Percentiles rank a stretch among this genome's conserved stretches.
phyloP scores from a whole-genome alignment of 2,797 vertebrate species.

The Semotilus atromaculatus region DNA sequence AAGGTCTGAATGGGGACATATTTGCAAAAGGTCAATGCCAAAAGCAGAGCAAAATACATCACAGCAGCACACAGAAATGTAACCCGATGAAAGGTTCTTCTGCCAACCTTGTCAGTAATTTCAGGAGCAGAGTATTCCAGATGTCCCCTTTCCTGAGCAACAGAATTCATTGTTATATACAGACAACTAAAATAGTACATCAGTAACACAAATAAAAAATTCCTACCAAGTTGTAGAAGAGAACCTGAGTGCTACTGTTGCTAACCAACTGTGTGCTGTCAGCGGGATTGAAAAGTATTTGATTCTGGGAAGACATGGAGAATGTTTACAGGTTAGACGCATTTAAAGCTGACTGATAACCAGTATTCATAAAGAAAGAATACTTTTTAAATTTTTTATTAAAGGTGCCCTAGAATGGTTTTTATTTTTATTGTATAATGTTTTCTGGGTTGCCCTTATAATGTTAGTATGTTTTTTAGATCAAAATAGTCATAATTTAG shows the following conservation, averaged over 20 bases:
- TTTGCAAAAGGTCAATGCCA: conserved; percentile 6
- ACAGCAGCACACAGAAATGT: conserved; percentile 3
- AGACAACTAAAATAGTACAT: background rate
- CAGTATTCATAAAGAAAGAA: background rate
- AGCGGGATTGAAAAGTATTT: conserved; percentile 83
- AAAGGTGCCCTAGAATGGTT: too few relatives aligned
- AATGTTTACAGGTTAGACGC: conserved; percentile 1
- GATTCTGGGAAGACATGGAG: conserved; percentile 73
- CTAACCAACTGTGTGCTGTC: conserved; percentile 86
- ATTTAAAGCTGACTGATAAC: background rate
- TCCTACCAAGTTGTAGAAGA: conserved; percentile 50
- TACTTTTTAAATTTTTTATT: background rate
- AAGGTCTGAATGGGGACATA: conserved; percentile 72
- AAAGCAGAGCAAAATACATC: conserved; percentile 6
- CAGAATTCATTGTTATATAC: background rate
- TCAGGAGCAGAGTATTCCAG: conserved; percentile 66
- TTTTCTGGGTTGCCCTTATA: too few relatives aligned
- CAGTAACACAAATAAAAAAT: background rate
- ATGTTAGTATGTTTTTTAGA: too few relatives aligned
- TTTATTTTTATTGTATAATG: too few relatives aligned
- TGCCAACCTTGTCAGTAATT: conserved; percentile 69
- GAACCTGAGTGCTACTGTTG: conserved; percentile 72
- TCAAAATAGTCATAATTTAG: too few relatives aligned
- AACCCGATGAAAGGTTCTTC: background rate
- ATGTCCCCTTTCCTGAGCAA: conserved; percentile 48